A percentile compares a stretch with the other conserved stretches of the same genome.
phyloP scores from a whole-genome alignment of 2,797 vertebrate species.

The Catostomus latipinnis region DNA sequence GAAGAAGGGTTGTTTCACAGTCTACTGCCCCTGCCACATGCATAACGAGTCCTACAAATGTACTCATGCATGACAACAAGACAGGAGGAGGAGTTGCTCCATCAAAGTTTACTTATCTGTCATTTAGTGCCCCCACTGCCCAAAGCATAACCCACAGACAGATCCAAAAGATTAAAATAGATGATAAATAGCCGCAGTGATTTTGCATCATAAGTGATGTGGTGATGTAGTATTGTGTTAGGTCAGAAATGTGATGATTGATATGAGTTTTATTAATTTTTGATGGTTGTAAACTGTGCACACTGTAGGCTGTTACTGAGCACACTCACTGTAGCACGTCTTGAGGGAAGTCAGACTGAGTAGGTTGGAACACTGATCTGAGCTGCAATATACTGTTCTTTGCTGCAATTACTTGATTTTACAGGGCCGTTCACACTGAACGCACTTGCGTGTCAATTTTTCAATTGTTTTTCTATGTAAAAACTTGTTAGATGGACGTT shows the following conservation, averaged over 20 bases:
- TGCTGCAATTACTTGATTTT: background rate
- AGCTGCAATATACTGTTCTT: background rate
- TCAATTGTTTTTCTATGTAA: too few species aligned
- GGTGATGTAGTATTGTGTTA: slow-evolving; percentile 1
- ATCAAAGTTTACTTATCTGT: slow-evolving; percentile 53
- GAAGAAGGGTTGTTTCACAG: slow-evolving; percentile 63
- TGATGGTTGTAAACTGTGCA: slow-evolving; percentile 17
- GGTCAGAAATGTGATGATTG: slow-evolving; percentile 18
- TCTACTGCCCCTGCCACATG: slow-evolving; percentile 54
- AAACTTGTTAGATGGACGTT: too few species aligned
- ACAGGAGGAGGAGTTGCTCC: slow-evolving; percentile 48
- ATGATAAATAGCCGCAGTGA: slow-evolving; percentile 11
- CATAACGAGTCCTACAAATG: slow-evolving; percentile 40
- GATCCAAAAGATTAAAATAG: slow-evolving; percentile 31
- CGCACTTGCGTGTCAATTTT: too few species aligned
- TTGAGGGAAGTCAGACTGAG: slow-evolving; percentile 5
- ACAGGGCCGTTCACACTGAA: background rate
- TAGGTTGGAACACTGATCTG: background rate
- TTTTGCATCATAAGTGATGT: background rate
- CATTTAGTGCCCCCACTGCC: slow-evolving; percentile 23
- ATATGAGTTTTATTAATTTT: slow-evolving; percentile 7
- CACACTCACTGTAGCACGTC: slow-evolving; percentile 5
- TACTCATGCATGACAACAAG: slow-evolving; percentile 52
- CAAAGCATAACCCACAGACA: slow-evolving; percentile 30
- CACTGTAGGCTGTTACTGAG: slow-evolving; percentile 13